Conservation (phyloP, 2,113 vertebrate species). For the Gambusia holbrooki region DNA sequence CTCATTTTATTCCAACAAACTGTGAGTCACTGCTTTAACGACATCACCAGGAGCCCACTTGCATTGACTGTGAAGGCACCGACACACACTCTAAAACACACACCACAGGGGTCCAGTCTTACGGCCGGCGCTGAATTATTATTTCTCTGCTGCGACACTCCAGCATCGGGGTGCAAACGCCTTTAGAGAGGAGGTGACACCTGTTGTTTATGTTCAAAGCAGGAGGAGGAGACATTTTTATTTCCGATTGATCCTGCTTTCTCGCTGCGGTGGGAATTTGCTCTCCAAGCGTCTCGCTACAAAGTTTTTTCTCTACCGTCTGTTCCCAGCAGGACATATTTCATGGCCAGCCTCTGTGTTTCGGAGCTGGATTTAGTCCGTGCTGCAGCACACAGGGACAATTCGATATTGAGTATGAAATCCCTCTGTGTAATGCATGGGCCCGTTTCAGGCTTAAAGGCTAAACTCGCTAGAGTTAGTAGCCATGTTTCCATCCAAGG, state of each 20-base stretch:
- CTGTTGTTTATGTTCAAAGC: constrained; percentile 25
- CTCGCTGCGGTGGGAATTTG: constrained; percentile 30
- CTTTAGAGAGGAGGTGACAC: constrained; percentile 11
- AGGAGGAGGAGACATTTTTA: constrained; percentile 14
- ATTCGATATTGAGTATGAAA: background rate
- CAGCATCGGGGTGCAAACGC: constrained; percentile 5
- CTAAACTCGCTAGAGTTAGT: too few relatives aligned
- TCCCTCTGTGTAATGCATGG: background rate
- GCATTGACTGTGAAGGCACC: constrained; percentile 1
- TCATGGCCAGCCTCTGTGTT: constrained; percentile 9
- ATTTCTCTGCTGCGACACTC: background rate
- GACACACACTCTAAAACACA: constrained; percentile 9
- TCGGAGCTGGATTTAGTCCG: constrained; percentile 1
- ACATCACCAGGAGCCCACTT: background rate
- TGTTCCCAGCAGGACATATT: constrained; percentile 33
- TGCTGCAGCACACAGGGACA: constrained; percentile 8
- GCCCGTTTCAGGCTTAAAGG: background rate
- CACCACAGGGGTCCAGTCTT: background rate
- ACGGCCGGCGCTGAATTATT: background rate
- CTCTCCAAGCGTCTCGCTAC: constrained; percentile 13
- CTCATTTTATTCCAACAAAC: constrained; percentile 17
- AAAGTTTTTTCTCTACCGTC: constrained; percentile 34
- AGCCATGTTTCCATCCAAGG: too few relatives aligned
- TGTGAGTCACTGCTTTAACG: constrained; percentile 1
- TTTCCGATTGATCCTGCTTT: constrained; percentile 24